Percentiles rank a stretch among this genome's conserved stretches.
phyloP scores from a whole-genome alignment of 2,888 invertebrate species.

The Eupithecia pulchellata region DNA sequence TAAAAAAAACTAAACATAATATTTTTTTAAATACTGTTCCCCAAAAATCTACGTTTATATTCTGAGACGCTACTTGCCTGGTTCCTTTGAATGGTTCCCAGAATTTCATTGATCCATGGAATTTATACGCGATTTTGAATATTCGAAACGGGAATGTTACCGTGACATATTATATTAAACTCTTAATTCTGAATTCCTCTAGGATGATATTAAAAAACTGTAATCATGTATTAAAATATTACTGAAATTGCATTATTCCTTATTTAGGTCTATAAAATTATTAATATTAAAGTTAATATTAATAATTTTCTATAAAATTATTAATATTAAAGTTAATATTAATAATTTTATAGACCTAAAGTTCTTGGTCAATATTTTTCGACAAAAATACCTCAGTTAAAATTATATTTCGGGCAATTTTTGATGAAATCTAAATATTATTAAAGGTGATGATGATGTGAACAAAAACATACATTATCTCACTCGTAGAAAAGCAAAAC shows the following conservation, averaged over 20 bases:
- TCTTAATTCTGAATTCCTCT: not conserved
- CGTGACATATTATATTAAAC: not conserved
- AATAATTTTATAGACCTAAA: too few relatives aligned
- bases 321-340: too few relatives aligned
- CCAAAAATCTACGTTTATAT: not conserved
- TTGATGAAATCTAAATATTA: not conserved
- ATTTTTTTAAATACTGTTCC: not conserved
- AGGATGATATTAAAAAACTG: not conserved
- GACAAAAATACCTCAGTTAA: too few relatives aligned
- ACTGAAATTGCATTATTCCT: too few relatives aligned
- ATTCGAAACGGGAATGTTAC: not conserved
- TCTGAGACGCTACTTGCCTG: not conserved
- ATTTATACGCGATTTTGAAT: not conserved
- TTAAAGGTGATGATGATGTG: not conserved
- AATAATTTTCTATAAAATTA: too few relatives aligned
- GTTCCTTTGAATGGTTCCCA: too few relatives aligned
- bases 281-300: too few relatives aligned
- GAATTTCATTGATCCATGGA: not conserved
- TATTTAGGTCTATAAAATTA: too few relatives aligned
- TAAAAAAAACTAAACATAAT: not conserved
- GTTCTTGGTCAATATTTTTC: too few relatives aligned
- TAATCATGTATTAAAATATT: too few relatives aligned
- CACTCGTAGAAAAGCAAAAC: constrained; percentile 9
- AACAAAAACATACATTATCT: not conserved
- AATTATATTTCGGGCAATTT: too few relatives aligned